Evolutionary conservation across 2,888 invertebrate species (phyloP), one percentile per base, ranked within the genome.

Genomic region (Ernsta delagoae): DNA sequence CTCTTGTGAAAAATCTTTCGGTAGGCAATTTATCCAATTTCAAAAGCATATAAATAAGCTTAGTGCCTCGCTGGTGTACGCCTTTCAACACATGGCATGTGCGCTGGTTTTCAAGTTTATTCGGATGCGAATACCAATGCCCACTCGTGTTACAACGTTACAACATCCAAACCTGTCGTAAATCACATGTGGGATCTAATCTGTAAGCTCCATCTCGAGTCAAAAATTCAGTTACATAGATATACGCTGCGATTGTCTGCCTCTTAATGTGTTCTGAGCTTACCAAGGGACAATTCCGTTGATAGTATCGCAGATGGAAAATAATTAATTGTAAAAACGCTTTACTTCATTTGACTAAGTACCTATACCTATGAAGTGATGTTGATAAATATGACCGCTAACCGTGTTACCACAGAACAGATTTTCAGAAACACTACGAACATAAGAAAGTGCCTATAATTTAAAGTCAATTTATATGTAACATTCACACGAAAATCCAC

Each of bases 161-260:
- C 74, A 71, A 73, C 74, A 74, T 74, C 71, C 69, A 71, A 72
- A 24, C 53, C 72, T 71, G 73, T 75, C 75, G 72, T n/a, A 72
- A 31, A 71, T 69, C 65, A 70, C 72, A 73, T 71, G 64, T 73
- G 70, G 70, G 70, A 73, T 73, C 73, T 74, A 74, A 77, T 77
- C 76, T 70, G 60, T 71, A 70, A 71, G 72, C 73, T 68, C 63
- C 71, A 75, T 75, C 75, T 76, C 70, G 24, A 24, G 12, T 12
- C 53, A 9, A 72, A 77, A 76, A 69, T 53, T 48, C 73, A 70
- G n/a, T n/a, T 70, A 69, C 65, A 54, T 65, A 71, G 72, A 73
- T 65, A 62, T 66, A 69, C 64, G 70, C 69, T 54, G 48, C 60
- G 72, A 70, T 70, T 71, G 61, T 53, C 57, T 50, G 71, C 65